Conservation (phyloP, 2,888 invertebrate species). For the Dasypogon diadema region DNA sequence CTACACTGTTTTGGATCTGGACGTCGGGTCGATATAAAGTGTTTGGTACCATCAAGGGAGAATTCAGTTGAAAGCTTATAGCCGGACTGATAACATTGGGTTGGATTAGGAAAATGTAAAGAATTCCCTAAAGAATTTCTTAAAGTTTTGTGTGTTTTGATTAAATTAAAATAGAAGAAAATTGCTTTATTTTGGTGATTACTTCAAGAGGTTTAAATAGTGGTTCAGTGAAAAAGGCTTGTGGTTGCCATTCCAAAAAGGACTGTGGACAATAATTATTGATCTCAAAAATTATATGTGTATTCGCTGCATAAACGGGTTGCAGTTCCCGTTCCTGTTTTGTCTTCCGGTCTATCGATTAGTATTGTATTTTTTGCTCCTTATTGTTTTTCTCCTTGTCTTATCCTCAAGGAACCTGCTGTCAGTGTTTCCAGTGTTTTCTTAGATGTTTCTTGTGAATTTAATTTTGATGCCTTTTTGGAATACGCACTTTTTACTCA, state of each 20-base stretch:
- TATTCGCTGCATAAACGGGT: conserved; percentile 14
- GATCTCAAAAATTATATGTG: conserved; percentile 25
- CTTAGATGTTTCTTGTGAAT: not conserved
- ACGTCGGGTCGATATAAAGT: conserved; percentile 41
- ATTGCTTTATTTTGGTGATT: not conserved
- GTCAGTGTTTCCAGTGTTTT: conserved; percentile 16
- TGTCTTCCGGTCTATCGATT: conserved; percentile 47
- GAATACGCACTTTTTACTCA: not conserved
- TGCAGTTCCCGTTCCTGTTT: conserved; percentile 35
- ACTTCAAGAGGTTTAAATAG: not conserved
- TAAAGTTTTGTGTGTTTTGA: conserved; percentile 16
- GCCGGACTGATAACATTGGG: conserved; percentile 61
- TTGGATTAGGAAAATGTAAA: conserved; percentile 45
- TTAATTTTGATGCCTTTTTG: conserved; percentile 21
- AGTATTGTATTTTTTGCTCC: conserved; percentile 9
- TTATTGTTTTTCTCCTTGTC: conserved; percentile 22
- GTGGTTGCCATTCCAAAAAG: conserved; percentile 34
- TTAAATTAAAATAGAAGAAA: not conserved
- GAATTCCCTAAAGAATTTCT: conserved; percentile 4
- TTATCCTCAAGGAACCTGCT: conserved; percentile 14
- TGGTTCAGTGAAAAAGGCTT: not conserved
- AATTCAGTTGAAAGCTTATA: conserved; percentile 61
- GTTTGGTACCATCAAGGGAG: conserved; percentile 45
- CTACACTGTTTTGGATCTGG: conserved; percentile 14
- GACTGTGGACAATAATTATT: conserved; percentile 23